phyloP scores from a whole-genome alignment of 2,888 invertebrate species.

The Listrodromus nycthemerus region DNA sequence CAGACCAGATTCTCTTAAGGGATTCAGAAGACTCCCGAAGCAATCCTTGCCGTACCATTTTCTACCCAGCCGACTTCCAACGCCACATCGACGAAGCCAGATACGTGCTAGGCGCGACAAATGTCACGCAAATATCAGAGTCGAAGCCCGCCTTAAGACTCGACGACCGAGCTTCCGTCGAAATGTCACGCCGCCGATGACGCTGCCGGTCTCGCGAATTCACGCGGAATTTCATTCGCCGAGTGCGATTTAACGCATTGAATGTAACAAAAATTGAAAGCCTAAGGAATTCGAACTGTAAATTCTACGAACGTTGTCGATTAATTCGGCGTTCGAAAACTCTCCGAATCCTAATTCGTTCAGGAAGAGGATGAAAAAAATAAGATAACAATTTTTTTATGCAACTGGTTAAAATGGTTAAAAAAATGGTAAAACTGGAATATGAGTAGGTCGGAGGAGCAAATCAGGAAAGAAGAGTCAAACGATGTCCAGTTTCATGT shows the following conservation, averaged over 20 bases:
- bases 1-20: conserved; percentile 11
- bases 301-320: background rate
- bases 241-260: background rate
- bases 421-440: too few species aligned
- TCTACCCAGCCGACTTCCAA: background rate
- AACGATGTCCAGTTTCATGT: too few species aligned
- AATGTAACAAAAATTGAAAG: background rate
- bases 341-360: conserved; percentile 11
- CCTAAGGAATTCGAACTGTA: background rate
- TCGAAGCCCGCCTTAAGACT: conserved; percentile 30
- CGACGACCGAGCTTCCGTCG: conserved; percentile 41
- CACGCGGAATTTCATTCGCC: conserved; percentile 18
- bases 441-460: too few species aligned
- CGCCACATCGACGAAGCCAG: conserved; percentile 45
- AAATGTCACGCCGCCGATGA: conserved; percentile 60
- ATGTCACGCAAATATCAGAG: conserved; percentile 78
- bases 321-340: background rate
- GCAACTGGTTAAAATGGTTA: background rate
- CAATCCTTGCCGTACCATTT: background rate
- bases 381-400: background rate
- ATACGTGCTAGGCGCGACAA: conserved; percentile 69
- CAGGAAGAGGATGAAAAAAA: conserved; percentile 13
- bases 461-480: too few species aligned
- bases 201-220: conserved; percentile 13
- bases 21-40: conserved; percentile 30